These are phyloP conservation scores for Taeniopygia guttata DNA, from an alignment of 2,797 vertebrate species.

Conservation along the genomic window DNA sequence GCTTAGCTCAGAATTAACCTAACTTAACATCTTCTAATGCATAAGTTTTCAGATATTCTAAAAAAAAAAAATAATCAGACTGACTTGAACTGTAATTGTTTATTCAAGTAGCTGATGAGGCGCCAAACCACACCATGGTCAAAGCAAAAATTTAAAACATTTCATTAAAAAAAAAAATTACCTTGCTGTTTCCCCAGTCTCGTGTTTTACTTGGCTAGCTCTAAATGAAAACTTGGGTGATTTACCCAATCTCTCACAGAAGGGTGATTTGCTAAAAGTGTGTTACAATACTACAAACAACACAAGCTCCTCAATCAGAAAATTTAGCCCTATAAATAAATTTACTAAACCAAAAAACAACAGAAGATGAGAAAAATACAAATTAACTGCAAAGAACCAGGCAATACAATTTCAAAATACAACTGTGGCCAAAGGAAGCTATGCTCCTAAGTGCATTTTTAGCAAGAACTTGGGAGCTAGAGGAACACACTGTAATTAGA, in stretches of 20 bases:
- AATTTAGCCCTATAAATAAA: not conserved
- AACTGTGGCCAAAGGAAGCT: not conserved
- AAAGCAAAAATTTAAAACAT: not conserved
- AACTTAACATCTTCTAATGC: not conserved
- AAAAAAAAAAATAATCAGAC: not conserved
- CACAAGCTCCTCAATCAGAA: not conserved
- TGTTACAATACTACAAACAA: not conserved
- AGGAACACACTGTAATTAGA: conserved; percentile 53
- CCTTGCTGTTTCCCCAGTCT: not conserved
- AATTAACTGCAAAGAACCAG: not conserved
- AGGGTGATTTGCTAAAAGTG: not conserved
- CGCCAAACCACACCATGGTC: not conserved
- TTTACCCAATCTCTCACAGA: not conserved
- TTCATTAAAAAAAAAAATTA: not conserved
- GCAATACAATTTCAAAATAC: not conserved
- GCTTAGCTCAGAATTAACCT: not conserved
- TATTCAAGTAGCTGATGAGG: not conserved
- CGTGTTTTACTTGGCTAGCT: not conserved
- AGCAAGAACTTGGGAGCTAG: conserved; percentile 41
- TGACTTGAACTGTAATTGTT: not conserved
- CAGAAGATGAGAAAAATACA: not conserved
- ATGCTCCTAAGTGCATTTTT: conserved; percentile 2
- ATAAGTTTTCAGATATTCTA: not conserved
- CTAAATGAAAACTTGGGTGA: not conserved
- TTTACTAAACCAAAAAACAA: not conserved